phyloP scores from a whole-genome alignment of 2,797 vertebrate genomes.

The Choloepus didactylus region DNA sequence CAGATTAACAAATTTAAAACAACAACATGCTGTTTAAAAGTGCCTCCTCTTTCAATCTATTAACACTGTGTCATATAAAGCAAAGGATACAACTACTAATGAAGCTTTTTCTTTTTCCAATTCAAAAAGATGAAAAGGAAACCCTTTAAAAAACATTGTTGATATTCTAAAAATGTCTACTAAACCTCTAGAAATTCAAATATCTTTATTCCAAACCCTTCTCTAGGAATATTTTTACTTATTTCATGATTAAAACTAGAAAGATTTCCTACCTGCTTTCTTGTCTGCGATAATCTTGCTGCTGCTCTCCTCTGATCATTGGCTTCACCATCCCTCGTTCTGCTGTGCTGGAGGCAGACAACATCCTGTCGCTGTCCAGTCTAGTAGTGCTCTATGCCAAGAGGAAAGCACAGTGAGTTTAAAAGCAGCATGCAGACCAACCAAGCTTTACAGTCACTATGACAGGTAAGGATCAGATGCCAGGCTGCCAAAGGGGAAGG shows the following conservation, averaged over 20 bases:
- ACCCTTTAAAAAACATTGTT: background rate
- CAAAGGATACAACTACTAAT: fast-evolving
- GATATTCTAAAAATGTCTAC: too few species aligned
- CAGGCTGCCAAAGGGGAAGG: slow-evolving; percentile 12
- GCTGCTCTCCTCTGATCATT: slow-evolving; percentile 93
- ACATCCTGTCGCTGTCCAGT: slow-evolving; percentile 93
- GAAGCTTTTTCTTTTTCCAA: background rate
- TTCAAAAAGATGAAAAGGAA: background rate
- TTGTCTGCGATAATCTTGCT: slow-evolving; percentile 91
- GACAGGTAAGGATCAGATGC: background rate
- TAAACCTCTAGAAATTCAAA: background rate
- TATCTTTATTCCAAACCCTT: background rate
- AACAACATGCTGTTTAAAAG: background rate
- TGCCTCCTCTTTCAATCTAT: background rate
- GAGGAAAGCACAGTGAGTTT: slow-evolving; percentile 60
- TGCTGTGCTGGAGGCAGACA: slow-evolving; percentile 84
- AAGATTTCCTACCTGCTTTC: slow-evolving; percentile 87
- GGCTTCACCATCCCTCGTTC: slow-evolving; percentile 96
- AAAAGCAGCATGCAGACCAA: background rate
- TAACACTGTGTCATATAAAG: background rate
- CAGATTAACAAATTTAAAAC: background rate
- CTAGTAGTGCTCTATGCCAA: slow-evolving; percentile 93
- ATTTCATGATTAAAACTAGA: fast-evolving
- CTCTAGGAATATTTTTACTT: too few species aligned
- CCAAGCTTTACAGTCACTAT: background rate